Evolutionary conservation across 2,113 vertebrate species (phyloP).

Genomic region (Alaudala cheleensis): DNA sequence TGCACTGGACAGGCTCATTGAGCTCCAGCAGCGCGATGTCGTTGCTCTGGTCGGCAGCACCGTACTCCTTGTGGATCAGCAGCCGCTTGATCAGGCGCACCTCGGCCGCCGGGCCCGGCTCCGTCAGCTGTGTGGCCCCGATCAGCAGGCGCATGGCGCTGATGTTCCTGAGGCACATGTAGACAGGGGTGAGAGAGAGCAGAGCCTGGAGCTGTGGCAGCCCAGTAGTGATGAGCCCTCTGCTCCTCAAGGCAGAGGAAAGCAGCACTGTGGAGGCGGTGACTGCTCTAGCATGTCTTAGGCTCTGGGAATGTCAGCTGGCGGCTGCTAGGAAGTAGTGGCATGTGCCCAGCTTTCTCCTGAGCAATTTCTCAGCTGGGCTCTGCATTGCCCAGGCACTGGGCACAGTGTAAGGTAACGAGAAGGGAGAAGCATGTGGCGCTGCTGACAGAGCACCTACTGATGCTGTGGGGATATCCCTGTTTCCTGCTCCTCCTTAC

Average conservation of each 20-base stretch:
- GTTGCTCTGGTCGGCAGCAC: rapidly evolving
- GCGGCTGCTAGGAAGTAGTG: background rate
- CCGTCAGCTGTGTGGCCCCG: background rate
- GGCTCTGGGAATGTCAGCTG: background rate
- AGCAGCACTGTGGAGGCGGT: background rate
- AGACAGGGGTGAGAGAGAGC: background rate
- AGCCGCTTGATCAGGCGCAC: background rate
- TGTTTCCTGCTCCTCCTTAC: background rate
- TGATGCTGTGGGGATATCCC: background rate
- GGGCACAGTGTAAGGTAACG: background rate
- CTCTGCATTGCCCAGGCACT: background rate
- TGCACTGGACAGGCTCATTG: background rate
- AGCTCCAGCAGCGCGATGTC: conserved; percentile 30
- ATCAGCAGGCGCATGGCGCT: background rate
- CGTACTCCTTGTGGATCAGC: background rate
- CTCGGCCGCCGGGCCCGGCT: background rate
- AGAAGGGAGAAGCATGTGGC: background rate
- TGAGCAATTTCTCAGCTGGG: background rate
- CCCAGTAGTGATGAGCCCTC: background rate
- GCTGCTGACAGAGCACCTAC: background rate
- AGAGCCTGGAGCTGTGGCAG: background rate
- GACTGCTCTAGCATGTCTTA: background rate
- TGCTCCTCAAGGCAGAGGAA: background rate
- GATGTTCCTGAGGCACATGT: background rate
- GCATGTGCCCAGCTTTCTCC: background rate